A percentile compares a stretch with the other conserved stretches of the same genome.
phyloP scores from a whole-genome alignment of 2,113 vertebrate genomes.

The Melanerpes formicivorus region DNA sequence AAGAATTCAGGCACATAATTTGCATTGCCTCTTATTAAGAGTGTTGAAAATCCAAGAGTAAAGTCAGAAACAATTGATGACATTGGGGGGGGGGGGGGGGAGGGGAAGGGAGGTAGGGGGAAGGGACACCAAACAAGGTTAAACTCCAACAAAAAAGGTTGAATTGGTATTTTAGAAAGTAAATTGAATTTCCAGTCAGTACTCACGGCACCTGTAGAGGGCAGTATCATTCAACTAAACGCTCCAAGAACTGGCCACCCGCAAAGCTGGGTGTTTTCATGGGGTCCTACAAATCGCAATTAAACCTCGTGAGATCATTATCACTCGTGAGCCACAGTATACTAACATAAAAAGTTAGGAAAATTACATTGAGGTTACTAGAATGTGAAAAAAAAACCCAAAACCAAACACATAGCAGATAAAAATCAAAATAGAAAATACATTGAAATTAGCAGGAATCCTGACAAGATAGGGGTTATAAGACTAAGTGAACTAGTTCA shows the following conservation, averaged over 20 bases:
- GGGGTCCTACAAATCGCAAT: neutral
- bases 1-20: neutral
- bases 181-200: neutral
- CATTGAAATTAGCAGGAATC: neutral
- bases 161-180: neutral
- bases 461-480: neutral
- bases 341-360: slow-evolving; percentile 27
- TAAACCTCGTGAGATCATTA: neutral
- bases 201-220: slow-evolving; percentile 69
- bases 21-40: neutral
- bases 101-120: too few relatives aligned
- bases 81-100: neutral
- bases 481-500: neutral
- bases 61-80: neutral
- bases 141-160: neutral
- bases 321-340: neutral
- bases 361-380: neutral
- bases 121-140: too few relatives aligned
- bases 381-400: neutral
- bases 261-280: neutral
- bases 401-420: neutral
- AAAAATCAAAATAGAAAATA: neutral
- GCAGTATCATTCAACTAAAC: slow-evolving; percentile 71
- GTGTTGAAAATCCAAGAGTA: neutral
- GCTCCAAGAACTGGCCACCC: neutral